Evolutionary conservation across 1,140 invertebrate genomes (phyloP), one percentile per base, ranked within the genome.

Genomic region (Homalodisca vitripennis): DNA sequence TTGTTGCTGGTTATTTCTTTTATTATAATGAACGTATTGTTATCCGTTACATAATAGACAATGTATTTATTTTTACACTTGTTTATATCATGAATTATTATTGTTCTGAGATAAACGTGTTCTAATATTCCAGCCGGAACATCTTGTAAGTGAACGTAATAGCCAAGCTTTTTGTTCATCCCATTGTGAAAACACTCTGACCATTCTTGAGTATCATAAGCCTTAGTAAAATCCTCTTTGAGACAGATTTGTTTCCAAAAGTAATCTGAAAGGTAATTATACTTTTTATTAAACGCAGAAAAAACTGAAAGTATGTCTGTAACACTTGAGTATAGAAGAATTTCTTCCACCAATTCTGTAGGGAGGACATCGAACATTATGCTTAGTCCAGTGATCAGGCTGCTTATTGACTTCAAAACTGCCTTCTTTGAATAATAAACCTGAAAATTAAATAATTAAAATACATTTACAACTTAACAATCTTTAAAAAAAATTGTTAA

Each of bases 181-280:
- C 55, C 55, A 6, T 10, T 27, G 6, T 27, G 10, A 30, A 60
- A 60, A 30, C 55, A 27, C 55, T 60, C 55, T 27, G 2, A 30
- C 55, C 55, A 60, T 27, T 27, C 55, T 24, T 27, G 6, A 27
- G 6, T 10, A 2, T 60, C 26, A 27, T 60, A 6, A 30, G 13
- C 22, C 26, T 27, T 2, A 60, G 24, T 10, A 29, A 60, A 60
- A n/a, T 60, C 55, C 29, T 60, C 55, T 6, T n/a, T 24, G 3
- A 27, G 29, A n/a, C 55, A 60, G 6, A 60, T 29, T 60, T 10
- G 26, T 29, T 26, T 60, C 55, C 55, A 60, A n/a, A 60, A 60
- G 26, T 60, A 24, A 10, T 60, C 55, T 2, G 55, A 60, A 12
- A 60, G 55, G 6, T 27, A 6, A 30, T 30, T 2, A 13, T 27